Evolutionary conservation across 2,113 vertebrate species (phyloP).

Genomic region (Phyllostomus hastatus): DNA sequence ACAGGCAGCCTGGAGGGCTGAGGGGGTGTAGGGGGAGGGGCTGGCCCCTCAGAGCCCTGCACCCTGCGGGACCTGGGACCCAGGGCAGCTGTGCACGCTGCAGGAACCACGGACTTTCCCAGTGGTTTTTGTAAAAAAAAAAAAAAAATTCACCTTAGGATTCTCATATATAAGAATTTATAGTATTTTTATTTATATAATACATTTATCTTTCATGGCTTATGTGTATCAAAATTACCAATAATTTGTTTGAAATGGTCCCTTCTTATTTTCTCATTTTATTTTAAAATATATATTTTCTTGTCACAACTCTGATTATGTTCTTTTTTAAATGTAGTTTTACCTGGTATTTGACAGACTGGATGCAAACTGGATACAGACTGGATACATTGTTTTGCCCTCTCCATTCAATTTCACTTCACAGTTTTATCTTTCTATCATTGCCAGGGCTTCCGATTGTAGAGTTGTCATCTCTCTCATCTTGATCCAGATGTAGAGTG

Average conservation of each 20-base stretch:
- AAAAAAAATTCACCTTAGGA: background rate
- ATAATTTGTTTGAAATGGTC: background rate
- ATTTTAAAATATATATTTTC: background rate
- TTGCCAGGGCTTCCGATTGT: background rate
- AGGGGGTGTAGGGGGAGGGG: too few species aligned
- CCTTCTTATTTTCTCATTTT: background rate
- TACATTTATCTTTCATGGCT: background rate
- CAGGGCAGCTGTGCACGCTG: background rate
- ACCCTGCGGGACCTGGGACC: fast-evolving
- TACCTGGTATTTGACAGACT: background rate
- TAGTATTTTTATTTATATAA: background rate
- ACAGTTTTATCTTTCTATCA: background rate
- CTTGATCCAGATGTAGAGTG: background rate
- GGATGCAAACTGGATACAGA: background rate
- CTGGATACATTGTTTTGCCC: background rate
- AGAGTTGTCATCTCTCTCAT: background rate
- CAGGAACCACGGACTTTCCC: background rate
- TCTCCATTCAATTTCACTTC: background rate
- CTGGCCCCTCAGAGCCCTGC: too few species aligned
- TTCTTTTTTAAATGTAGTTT: background rate
- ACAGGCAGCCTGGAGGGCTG: too few species aligned
- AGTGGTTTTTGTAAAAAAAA: background rate
- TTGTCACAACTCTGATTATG: background rate
- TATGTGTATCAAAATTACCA: background rate
- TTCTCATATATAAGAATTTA: background rate